Conservation (phyloP, 92 coral and sea anemone genomes). For the Porites rus region DNA sequence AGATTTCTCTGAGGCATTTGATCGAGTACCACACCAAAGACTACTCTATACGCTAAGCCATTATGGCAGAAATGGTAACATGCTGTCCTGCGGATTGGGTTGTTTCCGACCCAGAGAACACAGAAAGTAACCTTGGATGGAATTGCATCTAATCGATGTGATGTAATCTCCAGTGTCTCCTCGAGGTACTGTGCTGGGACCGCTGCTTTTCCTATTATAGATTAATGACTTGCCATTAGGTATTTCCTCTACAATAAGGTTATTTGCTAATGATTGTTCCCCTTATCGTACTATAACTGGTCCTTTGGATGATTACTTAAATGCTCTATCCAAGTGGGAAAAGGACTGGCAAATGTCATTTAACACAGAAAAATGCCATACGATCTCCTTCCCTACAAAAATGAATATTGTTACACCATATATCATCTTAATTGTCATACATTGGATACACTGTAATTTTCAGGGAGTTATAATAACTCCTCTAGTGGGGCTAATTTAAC, state of each 20-base stretch:
- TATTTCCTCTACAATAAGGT: slow-evolving; percentile 1
- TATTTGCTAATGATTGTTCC: slow-evolving; percentile 6
- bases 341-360: not conserved
- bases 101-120: slow-evolving; percentile 44
- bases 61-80: slow-evolving; percentile 4
- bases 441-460: too few relatives aligned
- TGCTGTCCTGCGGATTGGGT: slow-evolving; percentile 31
- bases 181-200: too few relatives aligned
- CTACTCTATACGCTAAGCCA: slow-evolving; percentile 35
- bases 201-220: too few relatives aligned
- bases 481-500: too few relatives aligned
- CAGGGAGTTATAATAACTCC: too few relatives aligned
- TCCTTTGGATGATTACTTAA: slow-evolving; percentile 22
- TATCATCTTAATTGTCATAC: not conserved
- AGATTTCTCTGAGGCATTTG: slow-evolving; percentile 18
- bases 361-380: slow-evolving; percentile 2
- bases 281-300: slow-evolving; percentile 30
- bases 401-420: not conserved
- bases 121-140: slow-evolving; percentile 46
- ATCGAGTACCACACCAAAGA: slow-evolving; percentile 34
- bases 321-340: not conserved
- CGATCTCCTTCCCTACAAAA: not conserved
- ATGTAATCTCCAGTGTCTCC: slow-evolving; percentile 35
- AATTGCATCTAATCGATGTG: slow-evolving; percentile 15
- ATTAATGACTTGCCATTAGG: too few relatives aligned